Evolutionary conservation across 2,888 invertebrate species (phyloP).

Genomic region (Parapristionchus giblindavisi): DNA sequence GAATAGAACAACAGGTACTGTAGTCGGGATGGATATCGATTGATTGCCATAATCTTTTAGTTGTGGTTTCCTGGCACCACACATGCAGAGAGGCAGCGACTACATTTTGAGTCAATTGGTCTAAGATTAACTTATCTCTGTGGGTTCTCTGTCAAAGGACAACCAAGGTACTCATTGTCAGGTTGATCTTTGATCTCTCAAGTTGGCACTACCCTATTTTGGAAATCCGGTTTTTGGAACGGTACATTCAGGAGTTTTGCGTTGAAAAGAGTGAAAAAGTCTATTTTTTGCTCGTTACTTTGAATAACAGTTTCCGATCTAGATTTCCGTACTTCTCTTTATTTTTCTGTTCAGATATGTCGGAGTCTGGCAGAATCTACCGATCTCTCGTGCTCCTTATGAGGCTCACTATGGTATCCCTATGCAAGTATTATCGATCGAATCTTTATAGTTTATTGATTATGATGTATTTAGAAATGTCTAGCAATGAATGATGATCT

Average conservation of each 20-base stretch:
- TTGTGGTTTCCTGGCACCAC: conserved; percentile 68
- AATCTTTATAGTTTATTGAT: neutral
- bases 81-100: conserved; percentile 62
- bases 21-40: neutral
- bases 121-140: conserved; percentile 63
- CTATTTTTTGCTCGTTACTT: too few relatives aligned
- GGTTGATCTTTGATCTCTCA: too few relatives aligned
- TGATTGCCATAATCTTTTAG: conserved; percentile 43
- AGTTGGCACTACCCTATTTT: too few relatives aligned
- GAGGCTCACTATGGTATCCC: conserved; percentile 68
- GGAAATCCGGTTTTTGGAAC: too few relatives aligned
- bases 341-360: conserved; percentile 56
- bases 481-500: conserved; percentile 33
- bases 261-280: too few relatives aligned
- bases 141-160: conserved; percentile 60
- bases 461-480: neutral
- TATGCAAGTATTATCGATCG: conserved; percentile 44
- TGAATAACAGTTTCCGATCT: too few relatives aligned
- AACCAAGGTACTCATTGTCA: conserved; percentile 55
- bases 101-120: conserved; percentile 63
- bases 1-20: conserved; percentile 45
- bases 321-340: too few relatives aligned
- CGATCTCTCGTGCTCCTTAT: conserved; percentile 54
- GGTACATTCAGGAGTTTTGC: too few relatives aligned
- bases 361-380: conserved; percentile 67